A percentile compares a stretch with the other conserved stretches of the same genome.
phyloP scores from a whole-genome alignment of 2,797 vertebrate species.

The Urosaurus nigricauda region DNA sequence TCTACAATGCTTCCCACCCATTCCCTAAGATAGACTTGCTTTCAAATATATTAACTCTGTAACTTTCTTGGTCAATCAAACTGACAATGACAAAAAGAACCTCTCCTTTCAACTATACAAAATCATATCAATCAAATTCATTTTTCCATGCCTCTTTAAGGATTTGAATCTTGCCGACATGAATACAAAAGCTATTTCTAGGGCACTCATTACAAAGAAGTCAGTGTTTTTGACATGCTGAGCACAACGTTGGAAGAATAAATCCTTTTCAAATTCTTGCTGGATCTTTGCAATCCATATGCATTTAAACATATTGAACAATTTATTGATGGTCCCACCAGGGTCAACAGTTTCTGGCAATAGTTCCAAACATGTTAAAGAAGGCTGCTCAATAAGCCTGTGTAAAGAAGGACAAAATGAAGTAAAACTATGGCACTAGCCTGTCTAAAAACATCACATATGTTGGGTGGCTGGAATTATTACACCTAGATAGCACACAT shows the following conservation, averaged over 20 bases:
- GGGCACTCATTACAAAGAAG: constrained; percentile 38
- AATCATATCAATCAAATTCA: constrained; percentile 7
- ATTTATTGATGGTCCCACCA: constrained; percentile 27
- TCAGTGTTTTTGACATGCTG: constrained; percentile 36
- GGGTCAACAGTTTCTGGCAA: not conserved
- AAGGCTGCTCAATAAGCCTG: not conserved
- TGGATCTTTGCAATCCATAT: constrained; percentile 39
- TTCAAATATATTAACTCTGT: constrained; percentile 38
- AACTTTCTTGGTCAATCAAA: constrained; percentile 30
- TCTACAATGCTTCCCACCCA: not conserved
- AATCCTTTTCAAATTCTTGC: constrained; percentile 37
- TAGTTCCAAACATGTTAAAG: not conserved
- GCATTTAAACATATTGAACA: constrained; percentile 36
- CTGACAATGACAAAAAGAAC: constrained; percentile 40
- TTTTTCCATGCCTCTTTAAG: constrained; percentile 43
- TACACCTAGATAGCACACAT: not conserved
- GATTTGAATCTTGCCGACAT: constrained; percentile 27
- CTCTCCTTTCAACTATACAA: constrained; percentile 1
- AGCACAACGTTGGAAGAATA: constrained; percentile 30
- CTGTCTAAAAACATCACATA: not conserved
- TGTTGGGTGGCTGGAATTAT: not conserved
- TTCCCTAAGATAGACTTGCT: not conserved
- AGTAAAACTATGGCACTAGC: not conserved
- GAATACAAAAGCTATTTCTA: constrained; percentile 53
- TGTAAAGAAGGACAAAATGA: not conserved